Base-by-base conservation (phyloP, 2,888 invertebrate genomes). In the Nezara viridula region DNA sequence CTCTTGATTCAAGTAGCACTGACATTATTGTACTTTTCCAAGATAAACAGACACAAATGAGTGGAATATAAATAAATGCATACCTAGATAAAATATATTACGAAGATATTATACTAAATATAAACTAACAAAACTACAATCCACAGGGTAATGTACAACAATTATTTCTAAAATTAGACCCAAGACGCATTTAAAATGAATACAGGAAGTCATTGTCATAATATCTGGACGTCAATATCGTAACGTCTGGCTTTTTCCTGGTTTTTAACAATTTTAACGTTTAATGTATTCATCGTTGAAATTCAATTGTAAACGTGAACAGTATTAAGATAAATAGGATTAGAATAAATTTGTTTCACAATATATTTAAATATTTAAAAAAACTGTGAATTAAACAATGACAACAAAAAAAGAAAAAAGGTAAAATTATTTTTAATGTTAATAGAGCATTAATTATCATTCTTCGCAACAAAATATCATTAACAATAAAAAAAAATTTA, bases 81-180 rank as follows among this genome's bases (percentile, higher is more conserved):
- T 24, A n/a, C 4, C 9, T 0, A n/a, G 24, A 55, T n/a, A 55
- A 55, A n/a, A 9, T 55, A 5, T 50, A 21, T 7, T n/a, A 24
- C 7, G 2, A 2, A 55, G 44, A 7, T 44, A 44, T 44, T 44
- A 10, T 10, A 44, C 10, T 44, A 44, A 44, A 44, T 44, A 44
- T 16, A 19, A 27, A 5, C 12, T 27, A 60, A 60, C 60, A 27
- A 27, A 27, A 27, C 14, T 60, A 27, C 27, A 60, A 27, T 16
- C 14, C 4, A 10, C 16, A n/a, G 60, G 37, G 19, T 5, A 37
- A 73, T 37, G 6, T 24, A 73, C 2, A 73, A 6, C 21, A 73
- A 73, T 73, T 32, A 73, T 73, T 73, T 73, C 66, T 73, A 73
- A 73, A 21, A 37, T 73, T 73, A 37, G 66, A 73, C 32, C 7